Percentiles rank a stretch among this genome's conserved stretches.
Evolutionary conservation across 2,113 vertebrate species (phyloP).

Genomic region (Tychaedon coryphoeus): DNA sequence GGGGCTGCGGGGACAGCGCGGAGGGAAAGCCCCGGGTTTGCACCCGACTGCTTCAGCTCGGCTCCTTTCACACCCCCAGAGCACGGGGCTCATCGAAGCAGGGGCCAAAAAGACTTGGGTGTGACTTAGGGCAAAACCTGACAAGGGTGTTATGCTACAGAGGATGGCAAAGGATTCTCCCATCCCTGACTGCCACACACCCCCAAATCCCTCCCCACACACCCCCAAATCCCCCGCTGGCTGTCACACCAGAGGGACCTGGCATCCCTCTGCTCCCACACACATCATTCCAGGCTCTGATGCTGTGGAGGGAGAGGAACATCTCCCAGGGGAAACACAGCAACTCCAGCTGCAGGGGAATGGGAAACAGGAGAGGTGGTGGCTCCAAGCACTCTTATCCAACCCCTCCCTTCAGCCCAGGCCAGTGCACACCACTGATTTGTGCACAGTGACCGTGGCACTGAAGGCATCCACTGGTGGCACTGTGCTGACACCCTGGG

Average conservation of each 20-base stretch:
- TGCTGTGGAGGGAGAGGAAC: neutral
- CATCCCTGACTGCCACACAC: neutral
- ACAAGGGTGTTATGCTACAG: neutral
- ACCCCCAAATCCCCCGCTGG: neutral
- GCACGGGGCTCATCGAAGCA: too few species aligned
- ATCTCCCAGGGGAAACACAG: neutral
- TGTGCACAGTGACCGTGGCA: fast-evolving
- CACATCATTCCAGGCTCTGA: neutral
- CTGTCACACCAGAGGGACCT: neutral
- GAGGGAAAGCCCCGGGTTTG: neutral
- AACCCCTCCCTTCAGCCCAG: neutral
- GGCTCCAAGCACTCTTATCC: neutral
- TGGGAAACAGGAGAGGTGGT: neutral
- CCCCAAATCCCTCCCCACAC: too few species aligned
- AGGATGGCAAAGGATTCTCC: neutral
- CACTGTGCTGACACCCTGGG: neutral
- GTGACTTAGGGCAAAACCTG: neutral
- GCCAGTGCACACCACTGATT: neutral
- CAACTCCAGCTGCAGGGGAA: neutral
- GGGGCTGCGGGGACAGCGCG: constrained; percentile 72
- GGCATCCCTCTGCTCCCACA: neutral
- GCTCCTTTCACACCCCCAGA: too few species aligned
- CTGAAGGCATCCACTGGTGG: fast-evolving
- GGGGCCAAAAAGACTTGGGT: neutral
- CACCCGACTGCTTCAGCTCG: neutral